Percentiles rank a stretch among this genome's conserved stretches.
Conservation (phyloP, 2,888 invertebrate genomes). For the Spisula solida region DNA sequence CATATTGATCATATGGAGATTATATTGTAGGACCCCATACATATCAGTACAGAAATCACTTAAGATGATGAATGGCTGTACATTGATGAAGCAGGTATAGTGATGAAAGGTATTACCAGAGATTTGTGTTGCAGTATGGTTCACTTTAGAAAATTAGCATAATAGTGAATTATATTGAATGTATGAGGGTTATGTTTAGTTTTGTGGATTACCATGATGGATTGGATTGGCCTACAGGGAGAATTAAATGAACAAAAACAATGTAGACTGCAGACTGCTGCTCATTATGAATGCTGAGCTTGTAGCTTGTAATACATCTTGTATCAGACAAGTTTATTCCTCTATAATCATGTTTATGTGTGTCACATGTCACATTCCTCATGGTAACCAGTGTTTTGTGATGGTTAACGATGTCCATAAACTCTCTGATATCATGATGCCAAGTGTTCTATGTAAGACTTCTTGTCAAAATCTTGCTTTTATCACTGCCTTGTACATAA, state of each 20-base stretch:
- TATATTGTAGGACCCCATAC: neutral
- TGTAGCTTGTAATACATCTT: neutral
- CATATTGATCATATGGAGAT: neutral
- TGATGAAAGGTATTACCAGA: neutral
- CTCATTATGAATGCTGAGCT: constrained; percentile 3
- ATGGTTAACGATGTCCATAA: neutral
- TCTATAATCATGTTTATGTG: no score
- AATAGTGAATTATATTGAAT: no score
- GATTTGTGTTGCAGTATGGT: constrained; percentile 10
- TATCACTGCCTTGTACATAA: neutral
- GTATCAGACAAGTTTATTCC: no score
- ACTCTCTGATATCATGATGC: neutral
- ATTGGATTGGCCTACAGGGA: neutral
- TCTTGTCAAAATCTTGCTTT: neutral
- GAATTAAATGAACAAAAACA: neutral
- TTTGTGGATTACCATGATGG: neutral
- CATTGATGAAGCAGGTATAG: neutral
- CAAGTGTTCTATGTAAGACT: neutral
- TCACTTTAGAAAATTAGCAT: neutral
- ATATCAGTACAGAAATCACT: neutral
- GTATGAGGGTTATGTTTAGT: neutral
- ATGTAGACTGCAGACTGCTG: neutral
- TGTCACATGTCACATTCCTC: neutral
- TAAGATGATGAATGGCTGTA: neutral
- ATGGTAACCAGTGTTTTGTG: neutral